These are phyloP conservation scores for Caenorhabditis afra DNA, from an alignment of 2,888 invertebrate genomes.

Conservation along the genomic window DNA sequence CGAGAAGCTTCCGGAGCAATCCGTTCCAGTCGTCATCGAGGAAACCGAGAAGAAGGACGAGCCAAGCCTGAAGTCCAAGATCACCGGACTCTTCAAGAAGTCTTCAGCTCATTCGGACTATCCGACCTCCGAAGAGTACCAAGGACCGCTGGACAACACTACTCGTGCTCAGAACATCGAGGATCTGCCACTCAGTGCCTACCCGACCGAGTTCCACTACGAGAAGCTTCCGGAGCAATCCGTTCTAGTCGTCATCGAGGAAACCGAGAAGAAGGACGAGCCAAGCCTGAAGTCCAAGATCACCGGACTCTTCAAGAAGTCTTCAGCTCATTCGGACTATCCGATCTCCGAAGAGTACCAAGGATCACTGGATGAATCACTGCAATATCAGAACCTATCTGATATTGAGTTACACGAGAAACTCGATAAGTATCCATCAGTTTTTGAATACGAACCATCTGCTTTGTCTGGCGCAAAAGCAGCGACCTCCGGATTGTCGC, in stretches of 20 bases:
- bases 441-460: constrained; percentile 11
- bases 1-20: constrained; percentile 37
- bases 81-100: neutral
- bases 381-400: neutral
- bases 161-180: constrained; percentile 8
- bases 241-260: constrained; percentile 13
- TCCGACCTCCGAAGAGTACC: constrained; percentile 57
- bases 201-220: constrained; percentile 40
- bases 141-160: constrained; percentile 52
- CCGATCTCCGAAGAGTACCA: constrained; percentile 43
- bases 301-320: constrained; percentile 48
- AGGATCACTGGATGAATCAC: constrained; percentile 2
- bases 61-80: too few species aligned
- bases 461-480: too few species aligned
- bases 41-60: constrained; percentile 9
- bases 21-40: constrained; percentile 23
- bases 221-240: constrained; percentile 37
- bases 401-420: neutral
- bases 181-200: neutral
- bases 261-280: constrained; percentile 8
- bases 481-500: constrained; percentile 11
- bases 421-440: constrained; percentile 6
- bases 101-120: constrained; percentile 64
- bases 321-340: constrained; percentile 45
- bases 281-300: too few species aligned